Percentiles rank a stretch among this genome's conserved stretches.
Conservation (phyloP, 2,113 vertebrate species). For the Pogona vitticeps region DNA sequence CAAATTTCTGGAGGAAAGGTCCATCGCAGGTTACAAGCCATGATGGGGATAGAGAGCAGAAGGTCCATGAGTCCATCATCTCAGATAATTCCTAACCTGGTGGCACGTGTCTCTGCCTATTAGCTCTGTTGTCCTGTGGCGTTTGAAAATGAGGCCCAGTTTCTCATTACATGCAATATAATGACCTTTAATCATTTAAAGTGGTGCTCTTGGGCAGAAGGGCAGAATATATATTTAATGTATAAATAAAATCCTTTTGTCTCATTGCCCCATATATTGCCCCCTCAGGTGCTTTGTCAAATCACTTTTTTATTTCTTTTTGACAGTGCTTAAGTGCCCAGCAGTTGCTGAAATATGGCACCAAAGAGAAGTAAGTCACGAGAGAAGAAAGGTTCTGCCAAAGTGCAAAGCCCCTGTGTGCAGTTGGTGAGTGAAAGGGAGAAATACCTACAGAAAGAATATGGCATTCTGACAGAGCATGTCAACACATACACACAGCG, state of each 20-base stretch:
- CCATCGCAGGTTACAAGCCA: too few species aligned
- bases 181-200: too few species aligned
- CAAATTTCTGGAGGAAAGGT: too few species aligned
- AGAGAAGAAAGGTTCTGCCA: background rate
- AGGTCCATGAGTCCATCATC: too few species aligned
- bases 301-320: background rate
- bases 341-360: slow-evolving; percentile 1
- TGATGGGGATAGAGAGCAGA: too few species aligned
- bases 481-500: slow-evolving; percentile 43
- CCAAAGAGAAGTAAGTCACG: background rate
- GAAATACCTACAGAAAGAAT: slow-evolving; percentile 59
- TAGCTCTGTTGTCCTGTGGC: too few species aligned
- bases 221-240: too few species aligned
- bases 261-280: background rate
- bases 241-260: background rate
- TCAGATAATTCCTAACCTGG: too few species aligned
- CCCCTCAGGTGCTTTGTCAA: background rate
- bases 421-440: slow-evolving; percentile 34
- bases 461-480: slow-evolving; percentile 44
- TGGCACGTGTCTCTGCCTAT: too few species aligned
- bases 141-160: too few species aligned
- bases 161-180: too few species aligned
- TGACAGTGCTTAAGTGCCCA: background rate
- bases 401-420: background rate
- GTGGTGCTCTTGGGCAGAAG: too few species aligned